Conservation (phyloP, 2,888 invertebrate species). For the Pedicia rivosa region DNA sequence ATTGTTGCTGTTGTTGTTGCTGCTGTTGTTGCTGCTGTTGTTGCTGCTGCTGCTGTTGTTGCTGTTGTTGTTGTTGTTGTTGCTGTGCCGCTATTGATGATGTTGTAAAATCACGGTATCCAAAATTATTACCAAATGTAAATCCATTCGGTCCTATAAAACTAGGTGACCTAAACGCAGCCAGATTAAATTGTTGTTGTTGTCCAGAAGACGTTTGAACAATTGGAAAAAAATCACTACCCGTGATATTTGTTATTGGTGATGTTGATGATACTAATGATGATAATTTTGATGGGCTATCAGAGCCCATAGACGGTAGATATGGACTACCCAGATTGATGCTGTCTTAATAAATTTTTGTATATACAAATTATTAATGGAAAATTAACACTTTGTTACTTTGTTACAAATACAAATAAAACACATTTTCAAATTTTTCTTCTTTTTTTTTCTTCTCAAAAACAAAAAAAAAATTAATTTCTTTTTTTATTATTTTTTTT, state of each 20-base stretch:
- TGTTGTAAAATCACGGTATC: constrained; percentile 8
- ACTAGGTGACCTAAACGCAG: constrained; percentile 19
- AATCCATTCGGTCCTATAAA: constrained; percentile 18
- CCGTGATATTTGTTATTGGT: constrained; percentile 9
- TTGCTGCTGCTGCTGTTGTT: constrained; percentile 8
- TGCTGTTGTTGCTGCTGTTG: no score
- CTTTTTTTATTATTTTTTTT: no score
- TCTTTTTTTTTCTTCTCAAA: no score
- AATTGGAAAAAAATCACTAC: constrained; percentile 16
- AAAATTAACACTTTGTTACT: no score
- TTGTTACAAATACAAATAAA: no score
- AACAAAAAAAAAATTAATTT: no score
- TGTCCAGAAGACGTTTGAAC: constrained; percentile 21
- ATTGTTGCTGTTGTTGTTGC: neutral
- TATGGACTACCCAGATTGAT: constrained; percentile 33
- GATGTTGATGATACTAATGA: constrained; percentile 11
- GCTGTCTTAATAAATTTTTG: no score
- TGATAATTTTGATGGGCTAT: constrained; percentile 19
- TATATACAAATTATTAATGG: no score
- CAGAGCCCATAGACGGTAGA: constrained; percentile 27
- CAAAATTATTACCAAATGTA: constrained; percentile 15
- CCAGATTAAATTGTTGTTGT: constrained; percentile 25
- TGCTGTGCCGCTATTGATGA: constrained; percentile 2
- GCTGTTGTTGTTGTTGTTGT: neutral
- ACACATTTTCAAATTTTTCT: no score